Conservation (phyloP, 2,888 invertebrate species). For the Clivina fossor region DNA sequence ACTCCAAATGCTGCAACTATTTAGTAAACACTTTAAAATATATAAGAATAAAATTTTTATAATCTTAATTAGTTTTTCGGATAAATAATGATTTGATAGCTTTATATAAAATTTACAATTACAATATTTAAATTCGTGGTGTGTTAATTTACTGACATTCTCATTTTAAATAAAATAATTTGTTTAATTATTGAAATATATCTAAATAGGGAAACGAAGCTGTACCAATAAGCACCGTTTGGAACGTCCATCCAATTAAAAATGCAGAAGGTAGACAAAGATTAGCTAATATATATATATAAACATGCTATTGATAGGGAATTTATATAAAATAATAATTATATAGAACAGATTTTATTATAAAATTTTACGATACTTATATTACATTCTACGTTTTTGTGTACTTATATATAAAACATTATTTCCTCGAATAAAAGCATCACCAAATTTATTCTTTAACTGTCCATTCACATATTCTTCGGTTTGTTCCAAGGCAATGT, state of each 20-base stretch:
- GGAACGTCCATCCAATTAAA: slow-evolving; percentile 64
- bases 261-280: slow-evolving; percentile 61
- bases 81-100: background rate
- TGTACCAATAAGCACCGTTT: slow-evolving; percentile 64
- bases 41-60: no score
- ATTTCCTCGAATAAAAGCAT: slow-evolving; percentile 98
- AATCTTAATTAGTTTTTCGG: background rate
- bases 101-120: background rate
- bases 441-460: slow-evolving; percentile 98
- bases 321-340: no score
- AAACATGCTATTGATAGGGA: slow-evolving; percentile 66
- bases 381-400: slow-evolving; percentile 77
- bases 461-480: slow-evolving; percentile 99
- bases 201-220: slow-evolving; percentile 57
- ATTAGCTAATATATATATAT: slow-evolving; percentile 64
- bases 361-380: slow-evolving; percentile 4
- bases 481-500: slow-evolving; percentile 98
- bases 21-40: background rate
- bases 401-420: slow-evolving; percentile 95
- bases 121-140: background rate
- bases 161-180: slow-evolving; percentile 11
- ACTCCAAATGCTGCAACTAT: background rate
- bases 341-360: no score
- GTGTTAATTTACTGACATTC: slow-evolving; percentile 15
- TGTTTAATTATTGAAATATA: slow-evolving; percentile 17